These are phyloP conservation scores for Cephalopholis sonnerati DNA, from an alignment of 2,113 vertebrate species.

Conservation along the genomic window DNA sequence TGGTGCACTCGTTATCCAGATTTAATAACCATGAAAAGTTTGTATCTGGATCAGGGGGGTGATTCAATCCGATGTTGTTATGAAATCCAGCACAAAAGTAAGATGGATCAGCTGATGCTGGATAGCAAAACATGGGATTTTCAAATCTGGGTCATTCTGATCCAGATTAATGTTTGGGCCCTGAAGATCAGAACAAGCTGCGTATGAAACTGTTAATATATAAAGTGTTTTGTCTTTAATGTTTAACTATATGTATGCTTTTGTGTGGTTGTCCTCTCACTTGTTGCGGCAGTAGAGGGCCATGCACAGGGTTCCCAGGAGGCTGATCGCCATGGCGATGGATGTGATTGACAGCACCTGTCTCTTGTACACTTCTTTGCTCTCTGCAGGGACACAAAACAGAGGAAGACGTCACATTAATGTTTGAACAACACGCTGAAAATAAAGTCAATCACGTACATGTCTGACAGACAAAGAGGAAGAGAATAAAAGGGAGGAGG, in stretches of 20 bases:
- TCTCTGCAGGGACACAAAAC: conserved; percentile 88
- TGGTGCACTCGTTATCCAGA: too few species aligned
- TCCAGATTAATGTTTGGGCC: too few species aligned
- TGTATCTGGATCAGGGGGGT: too few species aligned
- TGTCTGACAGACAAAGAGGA: neutral
- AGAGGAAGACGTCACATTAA: conserved; percentile 52
- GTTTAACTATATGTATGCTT: neutral
- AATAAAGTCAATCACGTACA: conserved; percentile 24
- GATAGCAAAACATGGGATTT: too few species aligned
- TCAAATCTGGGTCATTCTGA: too few species aligned
- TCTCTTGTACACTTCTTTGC: conserved; percentile 96
- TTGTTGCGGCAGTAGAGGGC: conserved; percentile 98
- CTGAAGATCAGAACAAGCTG: neutral
- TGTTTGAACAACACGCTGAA: conserved; percentile 40
- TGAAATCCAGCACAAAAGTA: too few species aligned
- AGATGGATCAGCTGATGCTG: too few species aligned
- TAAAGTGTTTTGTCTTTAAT: too few species aligned
- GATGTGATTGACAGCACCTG: conserved; percentile 97
- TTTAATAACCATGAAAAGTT: too few species aligned
- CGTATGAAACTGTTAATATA: neutral
- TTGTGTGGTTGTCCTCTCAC: conserved; percentile 77
- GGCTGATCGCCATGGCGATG: conserved; percentile 95
- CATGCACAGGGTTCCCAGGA: conserved; percentile 94
- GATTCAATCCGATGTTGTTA: too few species aligned
- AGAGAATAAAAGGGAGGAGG: neutral